Conservation (phyloP, 2,888 invertebrate species). For the Cotesia congregata region DNA sequence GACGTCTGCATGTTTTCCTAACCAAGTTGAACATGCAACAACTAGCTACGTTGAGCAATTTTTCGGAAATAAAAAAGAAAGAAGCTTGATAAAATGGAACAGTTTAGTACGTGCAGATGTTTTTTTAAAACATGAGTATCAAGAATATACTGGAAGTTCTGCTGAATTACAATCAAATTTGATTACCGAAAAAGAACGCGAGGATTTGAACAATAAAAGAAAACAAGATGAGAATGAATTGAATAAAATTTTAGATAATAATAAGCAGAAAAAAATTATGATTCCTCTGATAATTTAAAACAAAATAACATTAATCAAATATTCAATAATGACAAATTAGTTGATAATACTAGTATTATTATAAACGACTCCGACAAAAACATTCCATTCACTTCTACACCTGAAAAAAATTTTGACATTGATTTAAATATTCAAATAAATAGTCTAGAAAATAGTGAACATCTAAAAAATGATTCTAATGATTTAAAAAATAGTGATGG, state of each 20-base stretch:
- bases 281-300: no score
- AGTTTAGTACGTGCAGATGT: neutral
- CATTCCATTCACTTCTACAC: no score
- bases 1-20: slow-evolving; percentile 21
- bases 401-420: no score
- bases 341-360: no score
- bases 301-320: no score
- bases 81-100: slow-evolving; percentile 4
- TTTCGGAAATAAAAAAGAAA: slow-evolving; percentile 25
- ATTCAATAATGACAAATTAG: no score
- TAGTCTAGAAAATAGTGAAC: no score
- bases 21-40: slow-evolving; percentile 23
- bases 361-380: no score
- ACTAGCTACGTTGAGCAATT: slow-evolving; percentile 28
- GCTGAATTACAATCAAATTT: neutral
- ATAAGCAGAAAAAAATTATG: neutral
- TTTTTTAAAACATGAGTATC: slow-evolving; percentile 11
- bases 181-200: neutral
- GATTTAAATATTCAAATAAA: no score
- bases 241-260: neutral
- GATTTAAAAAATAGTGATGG: no score
- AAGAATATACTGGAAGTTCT: slow-evolving; percentile 1
- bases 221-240: neutral
- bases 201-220: neutral
- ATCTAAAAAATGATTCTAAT: no score